phyloP scores from a whole-genome alignment of 2,888 invertebrate genomes.

The Thecophora atra region DNA sequence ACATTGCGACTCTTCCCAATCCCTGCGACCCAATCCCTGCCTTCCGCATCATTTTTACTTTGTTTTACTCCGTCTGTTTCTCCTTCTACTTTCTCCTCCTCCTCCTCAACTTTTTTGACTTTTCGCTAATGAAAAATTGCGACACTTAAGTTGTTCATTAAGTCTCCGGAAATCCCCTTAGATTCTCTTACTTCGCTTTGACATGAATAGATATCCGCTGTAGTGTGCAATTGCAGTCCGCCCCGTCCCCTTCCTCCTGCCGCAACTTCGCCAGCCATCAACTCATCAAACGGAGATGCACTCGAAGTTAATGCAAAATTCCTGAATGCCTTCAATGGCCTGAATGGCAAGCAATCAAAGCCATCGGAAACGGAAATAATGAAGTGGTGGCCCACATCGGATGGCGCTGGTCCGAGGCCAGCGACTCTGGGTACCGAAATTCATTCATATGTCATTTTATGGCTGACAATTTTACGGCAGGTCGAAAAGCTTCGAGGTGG shows the following conservation, averaged over 20 bases:
- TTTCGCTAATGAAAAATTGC: background rate
- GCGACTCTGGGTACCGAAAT: conserved; percentile 3
- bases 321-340: conserved; percentile 24
- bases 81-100: too few species aligned
- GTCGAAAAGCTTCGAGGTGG: background rate
- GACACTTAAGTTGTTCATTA: conserved; percentile 30
- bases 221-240: background rate
- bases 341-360: conserved; percentile 33
- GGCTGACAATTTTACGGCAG: conserved; percentile 26
- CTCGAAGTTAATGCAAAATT: conserved; percentile 31
- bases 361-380: conserved; percentile 37
- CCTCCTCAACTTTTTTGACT: background rate
- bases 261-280: background rate
- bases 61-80: too few species aligned
- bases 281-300: background rate
- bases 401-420: background rate
- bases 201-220: conserved; percentile 16
- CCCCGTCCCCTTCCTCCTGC: background rate
- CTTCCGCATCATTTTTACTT: too few species aligned
- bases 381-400: conserved; percentile 32
- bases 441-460: conserved; percentile 33
- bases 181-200: conserved; percentile 10
- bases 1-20: too few species aligned
- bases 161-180: conserved; percentile 30
- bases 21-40: too few species aligned